A percentile compares a stretch with the other conserved stretches of the same genome.
Conservation (phyloP, 2,113 vertebrate species). For the Xyrauchen texanus region DNA sequence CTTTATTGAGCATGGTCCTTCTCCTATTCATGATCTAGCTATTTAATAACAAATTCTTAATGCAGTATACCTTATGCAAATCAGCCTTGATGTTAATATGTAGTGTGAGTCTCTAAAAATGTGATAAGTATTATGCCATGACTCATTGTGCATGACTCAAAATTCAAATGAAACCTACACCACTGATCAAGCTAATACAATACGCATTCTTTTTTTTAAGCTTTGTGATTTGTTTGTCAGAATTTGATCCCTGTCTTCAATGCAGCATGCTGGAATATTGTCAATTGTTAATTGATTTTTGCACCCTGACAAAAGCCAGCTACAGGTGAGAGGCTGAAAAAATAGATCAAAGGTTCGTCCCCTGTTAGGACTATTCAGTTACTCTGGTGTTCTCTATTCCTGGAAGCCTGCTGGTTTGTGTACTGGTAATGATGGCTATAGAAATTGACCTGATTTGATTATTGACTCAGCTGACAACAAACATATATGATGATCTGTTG, state of each 20-base stretch:
- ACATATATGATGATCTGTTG: background rate
- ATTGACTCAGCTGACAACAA: background rate
- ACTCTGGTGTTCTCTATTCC: constrained; percentile 1
- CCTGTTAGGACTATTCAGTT: constrained; percentile 34
- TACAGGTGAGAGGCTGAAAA: background rate
- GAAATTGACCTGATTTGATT: constrained; percentile 14
- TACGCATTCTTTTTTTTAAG: background rate
- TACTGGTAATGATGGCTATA: background rate
- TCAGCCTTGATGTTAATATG: no score
- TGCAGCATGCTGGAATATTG: background rate
- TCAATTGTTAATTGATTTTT: background rate
- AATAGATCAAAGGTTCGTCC: constrained; percentile 29
- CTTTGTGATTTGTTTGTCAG: background rate
- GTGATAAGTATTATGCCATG: no score
- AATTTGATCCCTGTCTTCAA: background rate
- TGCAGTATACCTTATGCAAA: no score
- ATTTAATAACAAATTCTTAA: no score
- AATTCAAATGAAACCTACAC: no score
- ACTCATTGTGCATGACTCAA: no score
- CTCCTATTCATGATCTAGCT: no score
- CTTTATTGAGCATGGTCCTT: no score
- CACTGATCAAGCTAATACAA: no score
- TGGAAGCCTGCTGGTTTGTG: background rate
- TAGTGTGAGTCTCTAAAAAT: no score
- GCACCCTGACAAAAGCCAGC: no score